A percentile compares a stretch with the other conserved stretches of the same genome.
These are phyloP conservation scores for Excalfactoria chinensis DNA, from an alignment of 2,113 vertebrate genomes.

Conservation along the genomic window DNA sequence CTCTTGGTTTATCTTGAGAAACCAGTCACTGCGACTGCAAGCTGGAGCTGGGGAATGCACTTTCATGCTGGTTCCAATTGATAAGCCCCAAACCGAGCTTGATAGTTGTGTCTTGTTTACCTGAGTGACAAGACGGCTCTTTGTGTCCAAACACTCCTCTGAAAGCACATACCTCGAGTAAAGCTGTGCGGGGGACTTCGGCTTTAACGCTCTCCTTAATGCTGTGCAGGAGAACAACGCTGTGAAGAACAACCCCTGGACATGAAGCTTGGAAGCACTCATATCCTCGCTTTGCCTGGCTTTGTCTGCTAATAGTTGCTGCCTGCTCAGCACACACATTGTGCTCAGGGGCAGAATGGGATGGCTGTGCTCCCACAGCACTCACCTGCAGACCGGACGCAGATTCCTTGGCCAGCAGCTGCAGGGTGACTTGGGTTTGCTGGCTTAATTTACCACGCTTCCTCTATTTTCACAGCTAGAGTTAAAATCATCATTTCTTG, in stretches of 20 bases:
- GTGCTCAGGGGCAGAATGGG: background rate
- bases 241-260: background rate
- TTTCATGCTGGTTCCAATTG: slow-evolving; percentile 46
- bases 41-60: slow-evolving; percentile 14
- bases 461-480: background rate
- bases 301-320: background rate
- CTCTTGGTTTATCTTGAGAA: slow-evolving; percentile 56
- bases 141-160: background rate
- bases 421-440: background rate
- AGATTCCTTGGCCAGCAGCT: background rate
- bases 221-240: fast-evolving
- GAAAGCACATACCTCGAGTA: background rate
- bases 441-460: background rate
- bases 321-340: background rate
- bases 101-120: background rate
- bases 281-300: background rate
- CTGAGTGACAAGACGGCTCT: background rate
- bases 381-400: background rate
- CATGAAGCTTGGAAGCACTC: background rate
- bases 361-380: background rate
- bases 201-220: background rate
- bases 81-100: slow-evolving; percentile 26
- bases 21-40: background rate
- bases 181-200: background rate
- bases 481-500: background rate